A percentile compares a stretch with the other conserved stretches of the same genome.
phyloP scores from a whole-genome alignment of 2,797 vertebrate genomes.

The Alectoris magna region DNA sequence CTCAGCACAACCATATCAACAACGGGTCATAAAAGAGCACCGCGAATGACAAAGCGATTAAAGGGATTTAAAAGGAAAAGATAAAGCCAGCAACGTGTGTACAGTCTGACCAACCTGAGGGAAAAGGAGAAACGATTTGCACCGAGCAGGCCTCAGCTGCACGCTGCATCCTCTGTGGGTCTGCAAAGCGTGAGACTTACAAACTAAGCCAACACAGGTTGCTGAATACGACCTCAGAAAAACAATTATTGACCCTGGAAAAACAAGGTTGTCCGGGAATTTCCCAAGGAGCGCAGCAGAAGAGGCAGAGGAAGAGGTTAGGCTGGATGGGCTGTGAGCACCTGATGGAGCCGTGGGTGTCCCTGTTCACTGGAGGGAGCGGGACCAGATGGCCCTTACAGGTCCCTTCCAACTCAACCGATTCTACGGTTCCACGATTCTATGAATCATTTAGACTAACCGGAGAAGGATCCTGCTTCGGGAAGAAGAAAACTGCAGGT shows the following conservation, averaged over 20 bases:
- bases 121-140: not conserved
- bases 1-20: not conserved
- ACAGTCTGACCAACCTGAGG: not conserved
- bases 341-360: too few relatives aligned
- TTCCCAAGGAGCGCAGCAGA: not conserved
- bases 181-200: not conserved
- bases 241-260: not conserved
- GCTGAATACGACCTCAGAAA: not conserved
- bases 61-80: not conserved
- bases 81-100: not conserved
- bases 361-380: too few relatives aligned
- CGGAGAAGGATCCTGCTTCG: not conserved
- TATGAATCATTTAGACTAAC: not conserved
- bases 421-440: too few relatives aligned
- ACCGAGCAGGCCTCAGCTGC: not conserved
- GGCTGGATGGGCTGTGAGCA: too few relatives aligned
- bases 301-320: not conserved
- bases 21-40: not conserved
- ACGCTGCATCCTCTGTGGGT: rapidly evolving
- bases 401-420: too few relatives aligned
- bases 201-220: too few relatives aligned
- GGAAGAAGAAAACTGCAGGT: not conserved
- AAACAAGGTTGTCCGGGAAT: not conserved
- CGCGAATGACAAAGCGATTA: not conserved
- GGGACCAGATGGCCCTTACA: too few relatives aligned